A percentile compares a stretch with the other conserved stretches of the same genome.
Evolutionary conservation across 2,113 vertebrate genomes (phyloP).

Genomic region (Melanerpes formicivorus): DNA sequence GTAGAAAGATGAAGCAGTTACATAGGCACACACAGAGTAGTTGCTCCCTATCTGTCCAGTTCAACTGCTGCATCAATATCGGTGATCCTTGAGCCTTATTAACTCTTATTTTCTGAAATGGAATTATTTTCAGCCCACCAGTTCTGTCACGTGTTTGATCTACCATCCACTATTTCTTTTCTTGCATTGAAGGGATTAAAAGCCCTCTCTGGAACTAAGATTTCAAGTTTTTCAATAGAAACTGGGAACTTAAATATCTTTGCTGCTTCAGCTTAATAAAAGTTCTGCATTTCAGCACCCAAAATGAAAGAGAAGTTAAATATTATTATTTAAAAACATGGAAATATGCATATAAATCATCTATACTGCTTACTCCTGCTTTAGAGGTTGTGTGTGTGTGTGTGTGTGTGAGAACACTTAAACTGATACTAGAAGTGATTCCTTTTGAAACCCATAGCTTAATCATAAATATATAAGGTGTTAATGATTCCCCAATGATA

Average conservation of each 20-base stretch:
- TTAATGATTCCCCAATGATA: not conserved
- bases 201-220: not conserved
- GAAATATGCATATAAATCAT: not conserved
- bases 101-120: not conserved
- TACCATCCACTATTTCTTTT: not conserved
- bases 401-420: not conserved
- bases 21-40: not conserved
- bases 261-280: not conserved
- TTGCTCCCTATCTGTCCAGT: not conserved
- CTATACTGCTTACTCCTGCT: not conserved
- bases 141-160: not conserved
- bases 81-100: not conserved
- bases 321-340: not conserved
- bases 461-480: not conserved
- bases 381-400: accelerated
- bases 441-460: not conserved
- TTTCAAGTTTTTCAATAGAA: not conserved
- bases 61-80: not conserved
- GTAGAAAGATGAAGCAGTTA: not conserved
- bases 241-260: not conserved
- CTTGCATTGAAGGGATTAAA: not conserved
- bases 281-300: not conserved
- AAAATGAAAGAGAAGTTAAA: not conserved
- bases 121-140: not conserved
- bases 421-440: not conserved